phyloP scores from a whole-genome alignment of 2,888 invertebrate genomes.

The Mimachlamys varia region DNA sequence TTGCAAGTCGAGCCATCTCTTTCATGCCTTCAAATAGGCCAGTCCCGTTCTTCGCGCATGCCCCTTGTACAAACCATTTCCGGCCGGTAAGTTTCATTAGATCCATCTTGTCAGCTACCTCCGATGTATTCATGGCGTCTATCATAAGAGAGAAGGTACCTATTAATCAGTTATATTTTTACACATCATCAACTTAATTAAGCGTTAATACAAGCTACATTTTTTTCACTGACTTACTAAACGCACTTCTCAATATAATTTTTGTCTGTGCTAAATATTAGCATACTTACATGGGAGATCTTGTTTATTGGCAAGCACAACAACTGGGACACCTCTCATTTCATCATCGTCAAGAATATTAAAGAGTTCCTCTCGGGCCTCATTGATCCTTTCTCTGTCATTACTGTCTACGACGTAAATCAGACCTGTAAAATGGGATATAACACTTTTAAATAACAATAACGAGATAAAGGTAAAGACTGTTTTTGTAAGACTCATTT shows the following conservation, averaged over 20 bases:
- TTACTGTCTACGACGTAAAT: conserved; percentile 79
- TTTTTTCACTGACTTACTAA: too few species aligned
- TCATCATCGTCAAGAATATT: conserved; percentile 70
- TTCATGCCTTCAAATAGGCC: conserved; percentile 63
- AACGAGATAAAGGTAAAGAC: too few species aligned
- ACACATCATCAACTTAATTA: too few species aligned
- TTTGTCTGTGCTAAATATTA: too few species aligned
- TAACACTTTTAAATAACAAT: background rate
- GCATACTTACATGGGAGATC: conserved; percentile 74
- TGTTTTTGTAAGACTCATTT: too few species aligned
- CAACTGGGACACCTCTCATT: conserved; percentile 79
- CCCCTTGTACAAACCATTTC: conserved; percentile 39
- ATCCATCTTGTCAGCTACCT: conserved; percentile 26
- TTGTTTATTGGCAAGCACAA: conserved; percentile 81
- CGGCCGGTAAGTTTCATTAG: conserved; percentile 23
- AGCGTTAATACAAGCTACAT: too few species aligned
- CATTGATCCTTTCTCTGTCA: conserved; percentile 73
- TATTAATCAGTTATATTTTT: too few species aligned
- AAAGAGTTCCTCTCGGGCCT: conserved; percentile 75
- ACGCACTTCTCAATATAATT: too few species aligned
- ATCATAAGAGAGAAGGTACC: background rate
- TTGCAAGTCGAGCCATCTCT: conserved; percentile 73
- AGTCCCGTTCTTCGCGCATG: conserved; percentile 21
- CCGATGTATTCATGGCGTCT: conserved; percentile 39
- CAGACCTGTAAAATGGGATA: conserved; percentile 66